phyloP scores from a whole-genome alignment of 2,797 vertebrate species.

The Cottoperca gobio region DNA sequence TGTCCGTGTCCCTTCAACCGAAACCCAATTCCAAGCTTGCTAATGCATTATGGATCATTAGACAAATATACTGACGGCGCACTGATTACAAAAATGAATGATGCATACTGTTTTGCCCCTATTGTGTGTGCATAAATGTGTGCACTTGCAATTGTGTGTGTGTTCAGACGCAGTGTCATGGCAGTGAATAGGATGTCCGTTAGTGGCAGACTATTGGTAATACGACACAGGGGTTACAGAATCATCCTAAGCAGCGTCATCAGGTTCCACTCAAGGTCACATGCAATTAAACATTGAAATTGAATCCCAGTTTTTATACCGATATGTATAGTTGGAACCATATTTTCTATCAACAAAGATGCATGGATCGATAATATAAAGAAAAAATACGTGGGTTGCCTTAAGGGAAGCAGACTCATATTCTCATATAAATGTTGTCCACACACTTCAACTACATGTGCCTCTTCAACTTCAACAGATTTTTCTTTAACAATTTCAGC shows the following conservation, averaged over 20 bases:
- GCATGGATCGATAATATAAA: not conserved
- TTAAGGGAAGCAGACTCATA: not conserved
- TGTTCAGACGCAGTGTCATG: conserved; percentile 29
- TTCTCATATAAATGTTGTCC: not conserved
- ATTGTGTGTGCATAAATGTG: conserved; percentile 28
- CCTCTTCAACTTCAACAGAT: not conserved
- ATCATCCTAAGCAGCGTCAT: conserved; percentile 41
- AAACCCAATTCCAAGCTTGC: conserved; percentile 55
- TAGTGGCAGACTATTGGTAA: conserved; percentile 62
- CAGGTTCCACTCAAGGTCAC: conserved; percentile 50
- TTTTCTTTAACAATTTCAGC: not conserved
- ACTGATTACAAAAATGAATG: conserved; percentile 73
- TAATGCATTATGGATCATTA: conserved; percentile 75
- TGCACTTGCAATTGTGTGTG: conserved; percentile 30
- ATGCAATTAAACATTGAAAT: not conserved
- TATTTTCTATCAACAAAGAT: not conserved
- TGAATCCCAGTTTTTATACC: not conserved
- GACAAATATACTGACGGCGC: conserved; percentile 62
- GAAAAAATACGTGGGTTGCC: not conserved
- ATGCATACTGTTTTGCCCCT: conserved; percentile 49
- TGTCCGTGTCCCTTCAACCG: conserved; percentile 38
- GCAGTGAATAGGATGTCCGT: conserved; percentile 59
- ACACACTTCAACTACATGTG: no score
- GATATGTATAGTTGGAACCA: not conserved
- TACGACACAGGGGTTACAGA: conserved; percentile 46